Conservation (phyloP, 2,797 vertebrate genomes). For the Limnodromus scolopaceus region DNA sequence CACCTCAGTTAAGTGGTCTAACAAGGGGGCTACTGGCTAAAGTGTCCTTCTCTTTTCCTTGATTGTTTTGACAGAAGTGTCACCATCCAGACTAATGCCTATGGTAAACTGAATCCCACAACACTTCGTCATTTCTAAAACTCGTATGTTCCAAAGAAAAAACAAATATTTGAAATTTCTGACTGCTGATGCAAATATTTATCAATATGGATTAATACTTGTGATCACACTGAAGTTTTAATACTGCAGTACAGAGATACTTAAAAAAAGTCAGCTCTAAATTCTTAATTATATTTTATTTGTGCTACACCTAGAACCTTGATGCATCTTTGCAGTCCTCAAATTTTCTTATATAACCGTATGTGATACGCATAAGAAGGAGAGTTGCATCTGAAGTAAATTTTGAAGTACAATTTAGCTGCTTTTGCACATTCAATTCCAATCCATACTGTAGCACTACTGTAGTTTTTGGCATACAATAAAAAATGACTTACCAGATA, state of each 20-base stretch:
- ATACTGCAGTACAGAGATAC: not conserved
- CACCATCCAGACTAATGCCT: not conserved
- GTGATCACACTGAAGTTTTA: not conserved
- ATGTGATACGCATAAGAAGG: accelerated
- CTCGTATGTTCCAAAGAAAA: not conserved
- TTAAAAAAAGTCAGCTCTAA: not conserved
- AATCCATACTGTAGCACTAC: not conserved
- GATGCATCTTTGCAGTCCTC: not conserved
- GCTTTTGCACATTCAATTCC: not conserved
- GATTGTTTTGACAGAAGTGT: not conserved
- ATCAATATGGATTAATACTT: not conserved
- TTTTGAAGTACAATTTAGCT: not conserved
- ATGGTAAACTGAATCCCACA: not conserved
- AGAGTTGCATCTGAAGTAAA: not conserved
- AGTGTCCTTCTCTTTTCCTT: not conserved
- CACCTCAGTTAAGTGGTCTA: not conserved
- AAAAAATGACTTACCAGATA: slow-evolving; percentile 45
- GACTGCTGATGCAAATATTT: not conserved
- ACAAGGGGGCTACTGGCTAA: not conserved
- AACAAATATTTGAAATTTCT: not conserved
- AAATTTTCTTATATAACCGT: not conserved
- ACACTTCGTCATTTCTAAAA: not conserved
- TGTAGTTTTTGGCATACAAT: slow-evolving; percentile 23
- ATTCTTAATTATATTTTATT: not conserved
- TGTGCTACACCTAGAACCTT: not conserved